Conservation (phyloP, 2,797 vertebrate genomes). For the Phataginus tetradactyla region DNA sequence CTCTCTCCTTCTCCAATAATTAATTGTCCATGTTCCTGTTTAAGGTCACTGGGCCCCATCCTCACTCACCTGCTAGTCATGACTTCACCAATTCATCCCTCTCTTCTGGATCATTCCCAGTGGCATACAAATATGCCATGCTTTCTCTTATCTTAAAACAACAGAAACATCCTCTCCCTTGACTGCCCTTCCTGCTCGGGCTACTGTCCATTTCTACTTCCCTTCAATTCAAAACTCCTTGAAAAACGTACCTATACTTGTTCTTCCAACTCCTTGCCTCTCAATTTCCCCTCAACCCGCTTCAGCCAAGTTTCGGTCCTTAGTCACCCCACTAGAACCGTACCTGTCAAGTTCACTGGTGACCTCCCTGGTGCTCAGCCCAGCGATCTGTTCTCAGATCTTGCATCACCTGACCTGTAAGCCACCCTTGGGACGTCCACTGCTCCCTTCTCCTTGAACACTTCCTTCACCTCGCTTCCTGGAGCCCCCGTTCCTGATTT, state of each 20-base stretch:
- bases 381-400: neutral
- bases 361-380: neutral
- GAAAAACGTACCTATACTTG: neutral
- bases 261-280: neutral
- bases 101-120: neutral
- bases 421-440: neutral
- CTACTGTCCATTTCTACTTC: neutral
- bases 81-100: neutral
- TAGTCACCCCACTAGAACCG: neutral
- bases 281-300: neutral
- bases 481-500: fast-evolving
- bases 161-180: neutral
- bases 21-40: neutral
- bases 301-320: neutral
- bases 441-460: neutral
- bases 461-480: neutral
- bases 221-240: neutral
- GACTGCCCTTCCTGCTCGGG: neutral
- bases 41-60: neutral
- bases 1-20: neutral
- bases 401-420: neutral
- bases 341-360: neutral
- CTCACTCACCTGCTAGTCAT: neutral
- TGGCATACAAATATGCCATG: neutral
- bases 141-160: neutral